Percentiles rank a stretch among this genome's conserved stretches.
Conservation (phyloP, 2,888 invertebrate species). For the Mythimna impura region DNA sequence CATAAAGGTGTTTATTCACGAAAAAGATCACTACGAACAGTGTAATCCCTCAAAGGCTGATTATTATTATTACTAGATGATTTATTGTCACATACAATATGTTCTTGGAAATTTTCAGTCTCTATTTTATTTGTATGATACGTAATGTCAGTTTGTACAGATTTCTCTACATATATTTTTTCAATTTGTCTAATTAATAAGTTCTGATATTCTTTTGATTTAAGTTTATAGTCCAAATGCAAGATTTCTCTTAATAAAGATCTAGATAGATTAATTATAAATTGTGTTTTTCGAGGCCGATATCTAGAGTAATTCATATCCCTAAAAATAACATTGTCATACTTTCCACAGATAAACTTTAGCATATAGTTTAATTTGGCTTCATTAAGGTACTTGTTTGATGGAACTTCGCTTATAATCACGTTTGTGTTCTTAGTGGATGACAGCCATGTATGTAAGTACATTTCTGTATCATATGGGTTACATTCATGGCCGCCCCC, state of each 20-base stretch:
- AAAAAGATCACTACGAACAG: too few species aligned
- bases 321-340: not conserved
- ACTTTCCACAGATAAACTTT: constrained; percentile 4
- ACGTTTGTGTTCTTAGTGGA: not conserved
- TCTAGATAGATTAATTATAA: not conserved
- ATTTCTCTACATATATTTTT: constrained; percentile 3
- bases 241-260: constrained; percentile 1
- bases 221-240: constrained; percentile 2
- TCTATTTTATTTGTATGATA: not conserved
- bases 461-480: too few species aligned
- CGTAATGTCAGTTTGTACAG: constrained; percentile 6
- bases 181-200: not conserved
- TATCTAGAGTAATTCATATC: constrained; percentile 9
- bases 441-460: too few species aligned
- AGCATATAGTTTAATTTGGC: not conserved
- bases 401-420: constrained; percentile 3
- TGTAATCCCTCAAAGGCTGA: too few species aligned
- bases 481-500: too few species aligned
- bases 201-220: constrained; percentile 1
- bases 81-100: too few species aligned
- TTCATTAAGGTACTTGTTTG: constrained; percentile 3
- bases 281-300: not conserved
- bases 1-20: too few species aligned
- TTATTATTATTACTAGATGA: too few species aligned
- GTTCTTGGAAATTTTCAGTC: not conserved